Base-by-base conservation (phyloP, 2,797 vertebrate genomes). In the Hypotaenidia okinawae region DNA sequence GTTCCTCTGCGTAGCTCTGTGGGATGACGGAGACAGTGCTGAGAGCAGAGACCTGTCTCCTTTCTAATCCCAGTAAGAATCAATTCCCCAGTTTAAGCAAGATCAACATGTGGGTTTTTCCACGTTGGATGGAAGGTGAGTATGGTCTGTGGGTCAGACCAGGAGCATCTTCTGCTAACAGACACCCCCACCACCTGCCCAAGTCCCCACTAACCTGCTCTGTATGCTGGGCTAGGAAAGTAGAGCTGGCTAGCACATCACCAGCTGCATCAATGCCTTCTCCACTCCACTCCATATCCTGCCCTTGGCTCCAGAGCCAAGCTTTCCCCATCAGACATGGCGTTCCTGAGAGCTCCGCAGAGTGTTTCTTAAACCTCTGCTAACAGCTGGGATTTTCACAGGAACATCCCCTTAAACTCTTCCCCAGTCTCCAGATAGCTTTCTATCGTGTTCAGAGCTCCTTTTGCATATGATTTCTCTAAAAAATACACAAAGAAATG, bases 311-410 rank as follows among this genome's bases (percentile, higher is more conserved):
- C 77, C 87, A 81, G 86, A 73, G 89, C 87, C 74, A 87, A 73
- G 49, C 82, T 41, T 86, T 96, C 93, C 90, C 88, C 91, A 90
- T n/a, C 90, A 95, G 76, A 45, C 4, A 0, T 14, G 59, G 59
- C 66, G 94, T 95, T 90, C 96, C 96, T 64, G 5, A 37, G 93
- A 84, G 85, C 12, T 94, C 88, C 43, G 9, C 63, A 7, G 35
- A 47, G 62, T 62, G 68, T 70, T 96, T 92, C 93, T 96, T 95
- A 90, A 94, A 92, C 89, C 87, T 88, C 94, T 14, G 47, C 78
- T 94, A 88, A 94, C 11, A 30, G 93, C 90, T 78, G 89, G 82
- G 85, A 94, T 97, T 94, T 96, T 86, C 91, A 95, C 74, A 87
- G 95, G 86, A 92, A 95, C 37, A 49, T 91, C 91, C 90, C 95